Conservation (phyloP, 2,113 vertebrate genomes). For the Pangasianodon hypophthalmus region DNA sequence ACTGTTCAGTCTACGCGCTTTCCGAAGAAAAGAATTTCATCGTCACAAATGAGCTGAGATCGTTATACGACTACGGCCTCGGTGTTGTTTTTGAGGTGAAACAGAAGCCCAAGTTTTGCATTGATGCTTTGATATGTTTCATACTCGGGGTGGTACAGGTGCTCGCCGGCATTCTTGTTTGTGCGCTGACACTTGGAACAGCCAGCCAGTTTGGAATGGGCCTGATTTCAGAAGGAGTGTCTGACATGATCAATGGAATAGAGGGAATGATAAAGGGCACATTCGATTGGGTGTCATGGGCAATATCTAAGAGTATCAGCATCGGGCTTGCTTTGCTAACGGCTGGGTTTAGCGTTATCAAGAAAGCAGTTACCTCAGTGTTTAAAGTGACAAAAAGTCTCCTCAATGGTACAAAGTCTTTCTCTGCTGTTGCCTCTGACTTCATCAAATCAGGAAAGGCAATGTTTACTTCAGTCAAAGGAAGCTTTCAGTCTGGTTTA, state of each 20-base stretch:
- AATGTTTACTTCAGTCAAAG: conserved; percentile 3
- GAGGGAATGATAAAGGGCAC: conserved; percentile 47
- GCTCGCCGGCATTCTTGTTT: conserved; percentile 38
- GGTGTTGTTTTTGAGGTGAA: conserved; percentile 52
- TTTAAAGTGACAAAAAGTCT: neutral
- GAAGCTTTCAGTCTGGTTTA: neutral
- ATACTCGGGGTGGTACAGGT: conserved; percentile 47
- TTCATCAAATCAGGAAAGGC: conserved; percentile 38
- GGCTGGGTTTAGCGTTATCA: conserved; percentile 32
- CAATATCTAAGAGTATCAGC: conserved; percentile 41
- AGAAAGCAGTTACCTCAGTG: neutral
- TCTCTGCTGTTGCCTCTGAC: conserved; percentile 11
- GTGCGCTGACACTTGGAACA: conserved; percentile 26
- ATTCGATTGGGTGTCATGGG: conserved; percentile 53
- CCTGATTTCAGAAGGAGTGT: conserved; percentile 49
- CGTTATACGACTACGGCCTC: conserved; percentile 46
- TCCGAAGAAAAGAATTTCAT: conserved; percentile 29
- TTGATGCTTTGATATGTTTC: conserved; percentile 46
- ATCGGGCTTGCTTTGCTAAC: conserved; percentile 44
- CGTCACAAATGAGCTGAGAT: conserved; percentile 36
- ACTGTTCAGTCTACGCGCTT: conserved; percentile 31
- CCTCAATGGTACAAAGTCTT: conserved; percentile 23
- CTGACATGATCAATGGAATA: conserved; percentile 49
- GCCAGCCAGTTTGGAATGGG: conserved; percentile 27
- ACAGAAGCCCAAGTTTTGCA: conserved; percentile 49